Conservation (phyloP, 2,888 invertebrate species). For the Hirtodrosophila histrioides region DNA sequence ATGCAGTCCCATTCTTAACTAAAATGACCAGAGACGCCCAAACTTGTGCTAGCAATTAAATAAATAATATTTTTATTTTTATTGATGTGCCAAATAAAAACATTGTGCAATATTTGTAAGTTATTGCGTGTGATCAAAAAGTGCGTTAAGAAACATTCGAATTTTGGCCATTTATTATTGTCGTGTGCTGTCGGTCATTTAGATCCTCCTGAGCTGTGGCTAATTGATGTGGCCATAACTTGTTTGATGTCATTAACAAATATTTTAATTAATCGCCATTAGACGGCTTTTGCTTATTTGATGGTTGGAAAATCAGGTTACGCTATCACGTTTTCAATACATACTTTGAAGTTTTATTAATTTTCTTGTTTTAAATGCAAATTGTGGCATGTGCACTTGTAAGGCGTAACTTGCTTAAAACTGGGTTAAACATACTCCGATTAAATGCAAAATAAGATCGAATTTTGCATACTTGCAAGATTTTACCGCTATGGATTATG, state of each 20-base stretch:
- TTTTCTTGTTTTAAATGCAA: conserved; percentile 13
- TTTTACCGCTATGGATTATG: conserved; percentile 11
- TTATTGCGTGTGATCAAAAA: conserved; percentile 15
- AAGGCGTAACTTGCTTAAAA: conserved; percentile 66
- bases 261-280: conserved; percentile 73
- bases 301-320: conserved; percentile 61
- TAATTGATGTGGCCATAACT: conserved; percentile 49
- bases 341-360: conserved; percentile 35
- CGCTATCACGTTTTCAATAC: conserved; percentile 39
- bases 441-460: conserved; percentile 39
- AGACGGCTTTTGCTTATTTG: conserved; percentile 41
- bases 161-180: conserved; percentile 12
- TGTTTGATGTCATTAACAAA: conserved; percentile 66
- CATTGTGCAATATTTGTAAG: conserved; percentile 20
- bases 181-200: conserved; percentile 14
- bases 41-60: no score
- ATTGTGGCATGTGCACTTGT: conserved; percentile 52
- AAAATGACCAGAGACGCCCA: no score
- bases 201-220: conserved; percentile 33
- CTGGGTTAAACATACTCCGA: conserved; percentile 58
- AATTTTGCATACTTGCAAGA: conserved; percentile 34
- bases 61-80: not conserved
- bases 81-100: conserved; percentile 9
- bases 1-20: no score
- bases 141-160: conserved; percentile 2